A percentile compares a stretch with the other conserved stretches of the same genome.
These are phyloP conservation scores for Coptodon rendalli DNA, from an alignment of 2,113 vertebrate genomes.

Conservation along the genomic window DNA sequence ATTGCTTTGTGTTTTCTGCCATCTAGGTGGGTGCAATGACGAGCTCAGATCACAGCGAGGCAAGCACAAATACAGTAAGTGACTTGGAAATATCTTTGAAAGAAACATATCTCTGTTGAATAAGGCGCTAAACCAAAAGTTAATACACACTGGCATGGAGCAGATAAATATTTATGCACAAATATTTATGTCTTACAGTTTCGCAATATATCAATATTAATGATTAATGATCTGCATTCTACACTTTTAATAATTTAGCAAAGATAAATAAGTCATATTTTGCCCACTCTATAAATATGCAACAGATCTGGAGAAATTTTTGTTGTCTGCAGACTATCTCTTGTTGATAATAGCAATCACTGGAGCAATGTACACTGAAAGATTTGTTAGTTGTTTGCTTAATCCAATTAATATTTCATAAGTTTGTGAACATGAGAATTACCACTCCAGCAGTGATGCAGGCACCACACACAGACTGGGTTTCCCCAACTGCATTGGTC, in stretches of 20 bases:
- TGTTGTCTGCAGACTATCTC: conserved; percentile 32
- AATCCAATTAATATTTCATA: conserved; percentile 49
- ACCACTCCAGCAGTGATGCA: neutral
- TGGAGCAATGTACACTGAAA: conserved; percentile 35
- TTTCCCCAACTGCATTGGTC: neutral
- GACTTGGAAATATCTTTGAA: conserved; percentile 48
- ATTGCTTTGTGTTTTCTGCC: conserved; percentile 38
- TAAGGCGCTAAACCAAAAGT: conserved; percentile 10
- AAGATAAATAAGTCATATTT: conserved; percentile 63
- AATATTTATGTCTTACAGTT: conserved; percentile 67
- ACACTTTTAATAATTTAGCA: conserved; percentile 60
- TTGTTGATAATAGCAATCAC: conserved; percentile 47
- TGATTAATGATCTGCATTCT: conserved; percentile 56
- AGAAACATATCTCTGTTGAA: conserved; percentile 32
- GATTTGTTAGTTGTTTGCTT: conserved; percentile 48
- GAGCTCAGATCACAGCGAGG: conserved; percentile 35
- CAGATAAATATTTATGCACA: conserved; percentile 60
- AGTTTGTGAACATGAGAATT: conserved; percentile 40
- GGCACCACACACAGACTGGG: neutral
- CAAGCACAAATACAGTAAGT: conserved; percentile 57
- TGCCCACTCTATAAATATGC: conserved; percentile 57
- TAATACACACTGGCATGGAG: conserved; percentile 33
- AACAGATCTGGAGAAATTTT: conserved; percentile 21
- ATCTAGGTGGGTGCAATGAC: conserved; percentile 26
- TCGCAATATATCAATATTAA: conserved; percentile 59